Base-by-base conservation (phyloP, 2,113 vertebrate species). In the Saimiri boliviensis region DNA sequence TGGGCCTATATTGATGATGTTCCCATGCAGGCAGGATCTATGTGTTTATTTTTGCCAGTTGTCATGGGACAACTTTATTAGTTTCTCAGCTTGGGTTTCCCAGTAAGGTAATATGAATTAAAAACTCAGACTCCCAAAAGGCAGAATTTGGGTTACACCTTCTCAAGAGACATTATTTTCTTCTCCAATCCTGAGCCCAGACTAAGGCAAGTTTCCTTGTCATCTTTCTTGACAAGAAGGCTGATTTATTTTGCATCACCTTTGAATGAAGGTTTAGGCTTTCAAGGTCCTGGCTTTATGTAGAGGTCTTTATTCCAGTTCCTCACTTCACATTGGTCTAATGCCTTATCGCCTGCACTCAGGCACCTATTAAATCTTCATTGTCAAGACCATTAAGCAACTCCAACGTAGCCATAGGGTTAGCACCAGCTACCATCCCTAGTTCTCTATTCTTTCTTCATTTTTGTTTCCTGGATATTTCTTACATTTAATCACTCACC, bases 71-170 rank as follows among this genome's bases (percentile, higher is more conserved):
- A 45, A 37, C 27, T 77, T 79, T 70, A 23, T 17, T 49, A 66
- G 66, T 73, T 91, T 83, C 83, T 95, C 68, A 79, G 35, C 54
- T 79, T 89, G n/a, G 25, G 47, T 73, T 96, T 95, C 35, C 35
- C 66, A 74, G 40, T 52, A 88, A 79, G 30, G 30, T 37, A 81
- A 84, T 5, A n/a, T 66, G 54, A 76, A 91, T 70, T 71, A 40
- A 76, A 91, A 94, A 27, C 49, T 45, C 54, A 60, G 16, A 79
- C 30, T 89, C 42, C 47, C 56, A 17, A 83, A 77, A 66, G 52
- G 23, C 76, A 94, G 37, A 17, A 12, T 13, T 81, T 60, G 42
- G 42, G 45, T 42, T 88, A 71, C 27, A 58, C 37, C 56, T 20
- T 80, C 58, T 82, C 71, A 49, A 17, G 9, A 80, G 40, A 81